phyloP scores from a whole-genome alignment of 2,797 vertebrate species.

The Florisuga fusca region DNA sequence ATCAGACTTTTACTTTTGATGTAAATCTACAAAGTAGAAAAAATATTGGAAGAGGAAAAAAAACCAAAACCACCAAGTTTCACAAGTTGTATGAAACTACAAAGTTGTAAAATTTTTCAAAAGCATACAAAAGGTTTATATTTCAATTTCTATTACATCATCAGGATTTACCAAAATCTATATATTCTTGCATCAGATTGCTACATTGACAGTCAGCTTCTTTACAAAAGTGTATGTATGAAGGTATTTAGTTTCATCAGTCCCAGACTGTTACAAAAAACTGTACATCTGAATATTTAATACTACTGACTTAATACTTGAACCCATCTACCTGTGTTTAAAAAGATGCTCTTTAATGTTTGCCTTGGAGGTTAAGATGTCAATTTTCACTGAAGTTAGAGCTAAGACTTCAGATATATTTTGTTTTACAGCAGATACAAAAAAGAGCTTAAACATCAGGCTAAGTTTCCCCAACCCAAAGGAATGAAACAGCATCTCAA shows the following conservation, averaged over 20 bases:
- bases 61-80: neutral
- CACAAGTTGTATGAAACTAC: conserved; percentile 50
- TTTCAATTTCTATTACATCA: conserved; percentile 60
- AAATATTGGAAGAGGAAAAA: conserved; percentile 32
- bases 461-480: conserved; percentile 44
- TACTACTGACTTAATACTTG: conserved; percentile 61
- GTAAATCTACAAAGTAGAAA: conserved; percentile 39
- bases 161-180: conserved; percentile 71
- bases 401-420: neutral
- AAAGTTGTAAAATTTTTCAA: conserved; percentile 68
- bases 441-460: conserved; percentile 23
- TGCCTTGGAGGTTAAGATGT: conserved; percentile 26
- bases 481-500: conserved; percentile 55
- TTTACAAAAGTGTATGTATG: conserved; percentile 62
- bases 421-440: conserved; percentile 34
- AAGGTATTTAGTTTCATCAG: conserved; percentile 62
- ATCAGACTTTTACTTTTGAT: neutral
- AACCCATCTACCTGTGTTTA: conserved; percentile 53
- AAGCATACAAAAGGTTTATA: conserved; percentile 68
- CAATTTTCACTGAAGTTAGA: conserved; percentile 45
- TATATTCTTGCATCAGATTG: conserved; percentile 50
- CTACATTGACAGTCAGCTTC: conserved; percentile 52
- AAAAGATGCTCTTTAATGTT: conserved; percentile 24
- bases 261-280: conserved; percentile 64
- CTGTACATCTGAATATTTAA: conserved; percentile 68